A percentile compares a stretch with the other conserved stretches of the same genome.
Evolutionary conservation across 2,888 invertebrate species (phyloP).

Genomic region (Frankliniella fusca): DNA sequence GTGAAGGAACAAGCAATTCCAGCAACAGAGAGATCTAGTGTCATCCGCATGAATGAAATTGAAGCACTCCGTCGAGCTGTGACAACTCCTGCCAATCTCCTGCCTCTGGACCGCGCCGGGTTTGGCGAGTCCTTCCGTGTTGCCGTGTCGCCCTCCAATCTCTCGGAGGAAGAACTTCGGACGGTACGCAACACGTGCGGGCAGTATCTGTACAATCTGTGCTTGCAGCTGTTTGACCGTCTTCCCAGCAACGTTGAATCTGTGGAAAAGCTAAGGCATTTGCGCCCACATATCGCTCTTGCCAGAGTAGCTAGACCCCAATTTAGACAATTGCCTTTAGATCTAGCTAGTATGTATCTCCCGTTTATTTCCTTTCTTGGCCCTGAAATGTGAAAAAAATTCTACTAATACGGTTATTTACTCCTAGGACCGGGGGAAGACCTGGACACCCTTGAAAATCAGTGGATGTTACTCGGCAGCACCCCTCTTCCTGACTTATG

Average conservation of each 20-base stretch:
- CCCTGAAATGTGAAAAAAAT: no score
- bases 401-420: no score
- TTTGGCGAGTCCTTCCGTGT: background rate
- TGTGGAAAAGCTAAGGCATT: background rate
- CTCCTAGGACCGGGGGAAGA: background rate
- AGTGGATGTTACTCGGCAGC: background rate
- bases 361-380: background rate
- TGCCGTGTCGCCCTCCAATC: background rate
- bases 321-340: background rate
- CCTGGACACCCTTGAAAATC: background rate
- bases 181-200: background rate
- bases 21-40: background rate
- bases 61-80: background rate
- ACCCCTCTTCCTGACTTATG: background rate
- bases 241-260: background rate
- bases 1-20: background rate
- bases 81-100: background rate
- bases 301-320: background rate
- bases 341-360: background rate
- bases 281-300: background rate
- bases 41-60: background rate
- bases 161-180: background rate
- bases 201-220: background rate
- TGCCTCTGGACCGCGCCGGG: background rate
- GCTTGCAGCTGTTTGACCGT: background rate